These are phyloP conservation scores for Tokudaia tokunoshimensis DNA, from an alignment of 2,797 vertebrate species.

Conservation along the genomic window DNA sequence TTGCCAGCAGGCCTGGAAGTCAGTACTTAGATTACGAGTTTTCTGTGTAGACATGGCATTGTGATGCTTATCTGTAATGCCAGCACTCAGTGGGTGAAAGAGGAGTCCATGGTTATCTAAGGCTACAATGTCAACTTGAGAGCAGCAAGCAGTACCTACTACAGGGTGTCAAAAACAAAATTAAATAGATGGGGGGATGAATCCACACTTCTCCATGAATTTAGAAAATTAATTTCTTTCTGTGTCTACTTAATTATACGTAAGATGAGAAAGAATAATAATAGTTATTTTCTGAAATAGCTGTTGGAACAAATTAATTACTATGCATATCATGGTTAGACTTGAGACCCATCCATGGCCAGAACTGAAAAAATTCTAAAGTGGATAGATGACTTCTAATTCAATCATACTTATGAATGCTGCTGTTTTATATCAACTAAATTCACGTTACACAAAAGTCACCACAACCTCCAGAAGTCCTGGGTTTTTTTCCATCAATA, in stretches of 20 bases:
- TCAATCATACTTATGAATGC: not conserved
- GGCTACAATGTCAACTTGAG: not conserved
- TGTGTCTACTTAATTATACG: not conserved
- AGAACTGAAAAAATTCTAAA: not conserved
- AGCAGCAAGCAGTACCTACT: not conserved
- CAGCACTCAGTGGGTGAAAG: not conserved
- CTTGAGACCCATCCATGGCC: not conserved
- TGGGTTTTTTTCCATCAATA: not conserved
- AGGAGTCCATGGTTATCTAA: not conserved
- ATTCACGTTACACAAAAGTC: not conserved
- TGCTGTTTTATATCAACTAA: not conserved
- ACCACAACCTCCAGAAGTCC: not conserved
- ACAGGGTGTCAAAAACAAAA: not conserved
- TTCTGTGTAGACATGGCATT: not conserved
- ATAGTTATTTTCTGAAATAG: not conserved
- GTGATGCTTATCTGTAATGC: not conserved
- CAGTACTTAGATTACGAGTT: not conserved
- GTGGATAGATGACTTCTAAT: not conserved
- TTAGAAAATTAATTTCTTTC: not conserved
- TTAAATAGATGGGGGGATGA: not conserved
- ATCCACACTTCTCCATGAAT: not conserved
- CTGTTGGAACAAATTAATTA: not conserved
- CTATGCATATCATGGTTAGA: not conserved
- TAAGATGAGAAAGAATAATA: conserved; percentile 5
- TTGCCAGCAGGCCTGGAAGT: not conserved